phyloP scores from a whole-genome alignment of 2,113 vertebrate species.

The Neomonachus schauinslandi region DNA sequence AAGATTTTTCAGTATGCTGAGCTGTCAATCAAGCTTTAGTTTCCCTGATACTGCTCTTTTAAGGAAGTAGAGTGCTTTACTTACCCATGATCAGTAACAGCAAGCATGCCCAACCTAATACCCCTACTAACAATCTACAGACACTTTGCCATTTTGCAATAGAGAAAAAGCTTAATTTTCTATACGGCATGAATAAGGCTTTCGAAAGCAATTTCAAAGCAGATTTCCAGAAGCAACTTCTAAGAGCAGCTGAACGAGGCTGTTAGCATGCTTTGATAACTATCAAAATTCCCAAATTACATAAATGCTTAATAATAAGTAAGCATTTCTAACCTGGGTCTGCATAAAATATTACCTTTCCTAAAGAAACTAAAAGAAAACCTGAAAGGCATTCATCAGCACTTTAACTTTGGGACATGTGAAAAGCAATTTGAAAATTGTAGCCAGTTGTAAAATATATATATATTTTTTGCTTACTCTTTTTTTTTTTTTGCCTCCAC shows the following conservation, averaged over 20 bases:
- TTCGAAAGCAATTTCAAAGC: slow-evolving; percentile 67
- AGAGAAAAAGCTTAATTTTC: slow-evolving; percentile 67
- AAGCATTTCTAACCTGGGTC: slow-evolving; percentile 57
- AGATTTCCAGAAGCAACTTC: slow-evolving; percentile 68
- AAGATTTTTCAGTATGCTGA: slow-evolving; percentile 36
- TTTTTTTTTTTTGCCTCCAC: neutral
- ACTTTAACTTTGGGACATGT: slow-evolving; percentile 32
- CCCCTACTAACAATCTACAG: slow-evolving; percentile 35
- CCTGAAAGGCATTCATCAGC: neutral
- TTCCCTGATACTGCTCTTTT: neutral
- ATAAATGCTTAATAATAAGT: slow-evolving; percentile 68
- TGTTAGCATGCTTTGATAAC: slow-evolving; percentile 66
- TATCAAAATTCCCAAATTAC: slow-evolving; percentile 71
- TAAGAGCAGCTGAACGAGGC: slow-evolving; percentile 54
- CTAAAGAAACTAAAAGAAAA: slow-evolving; percentile 48
- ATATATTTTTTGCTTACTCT: neutral
- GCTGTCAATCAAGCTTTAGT: slow-evolving; percentile 45
- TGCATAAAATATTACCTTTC: slow-evolving; percentile 28
- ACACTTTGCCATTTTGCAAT: slow-evolving; percentile 51
- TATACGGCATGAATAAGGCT: slow-evolving; percentile 51
- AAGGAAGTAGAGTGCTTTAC: slow-evolving; percentile 46
- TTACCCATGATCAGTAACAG: slow-evolving; percentile 46
- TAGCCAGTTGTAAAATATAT: neutral
- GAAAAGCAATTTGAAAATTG: slow-evolving; percentile 57
- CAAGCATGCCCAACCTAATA: slow-evolving; percentile 40